Conservation (phyloP, 2,797 vertebrate genomes). For the Eulemur mongoz region DNA sequence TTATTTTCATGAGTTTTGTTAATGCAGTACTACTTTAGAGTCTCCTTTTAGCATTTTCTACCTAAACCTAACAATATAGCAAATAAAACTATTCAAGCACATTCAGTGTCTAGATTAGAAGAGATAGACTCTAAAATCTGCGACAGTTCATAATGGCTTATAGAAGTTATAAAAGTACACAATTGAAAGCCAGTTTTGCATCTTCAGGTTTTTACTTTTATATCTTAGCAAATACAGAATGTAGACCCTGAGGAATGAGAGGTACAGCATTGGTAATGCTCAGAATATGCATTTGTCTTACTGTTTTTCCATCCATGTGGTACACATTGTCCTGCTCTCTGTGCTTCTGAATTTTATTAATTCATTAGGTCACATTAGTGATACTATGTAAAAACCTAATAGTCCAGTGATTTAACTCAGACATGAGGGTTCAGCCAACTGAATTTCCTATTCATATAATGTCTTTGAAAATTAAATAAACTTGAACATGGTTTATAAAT, state of each 20-base stretch:
- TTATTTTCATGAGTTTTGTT: not conserved
- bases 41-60: not conserved
- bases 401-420: not conserved
- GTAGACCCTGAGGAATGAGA: not conserved
- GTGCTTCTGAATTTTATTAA: constrained; percentile 26
- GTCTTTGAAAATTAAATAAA: not conserved
- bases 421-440: not conserved
- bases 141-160: not conserved
- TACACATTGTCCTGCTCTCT: not conserved
- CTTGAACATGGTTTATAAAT: not conserved
- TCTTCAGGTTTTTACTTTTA: not conserved
- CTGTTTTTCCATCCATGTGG: constrained; percentile 28
- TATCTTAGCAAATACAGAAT: not conserved
- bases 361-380: constrained; percentile 8
- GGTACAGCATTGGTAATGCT: not conserved
- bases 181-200: not conserved
- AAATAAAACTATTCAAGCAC: not conserved
- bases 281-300: constrained; percentile 9
- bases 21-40: not conserved
- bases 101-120: not conserved
- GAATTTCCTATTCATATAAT: not conserved
- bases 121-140: not conserved
- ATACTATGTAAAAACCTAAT: not conserved
- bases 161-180: not conserved
- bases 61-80: not conserved